Base-by-base conservation (phyloP, 2,888 invertebrate species). In the Macropis europaea region DNA sequence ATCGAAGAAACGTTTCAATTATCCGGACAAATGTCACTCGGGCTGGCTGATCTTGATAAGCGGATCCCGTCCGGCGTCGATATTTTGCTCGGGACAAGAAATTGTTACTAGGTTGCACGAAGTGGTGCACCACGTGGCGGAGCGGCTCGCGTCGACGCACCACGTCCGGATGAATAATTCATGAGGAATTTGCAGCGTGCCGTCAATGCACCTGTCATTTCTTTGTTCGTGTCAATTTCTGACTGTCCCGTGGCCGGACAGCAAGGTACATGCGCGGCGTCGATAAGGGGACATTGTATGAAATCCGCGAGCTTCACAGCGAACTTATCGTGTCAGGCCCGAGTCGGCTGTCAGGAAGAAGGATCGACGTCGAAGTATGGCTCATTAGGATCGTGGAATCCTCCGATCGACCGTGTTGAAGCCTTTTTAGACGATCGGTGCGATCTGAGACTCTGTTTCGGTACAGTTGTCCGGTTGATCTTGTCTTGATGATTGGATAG, bases 1-100 rank as follows among this genome's bases (percentile, higher is more conserved):
- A 45, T 50, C 57, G 56, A 50, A 50, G 68, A 69, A 69, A 69
- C 56, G 66, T 69, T 69, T 69, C 68, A 69, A 66, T 69, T 64
- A 64, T 56, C 64, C 36, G 30, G 50, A 69, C 64, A 43, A 69
- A 43, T 64, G 54, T 62, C 50, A 36, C 22, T 9, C 22, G 45
- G 40, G 24, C 36, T 45, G 54, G 30, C 26, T 30, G 66, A 68
- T 68, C 68, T 68, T 50, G 68, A 74, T 54, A 52, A 56, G 56
- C 47, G 54, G n/a, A 45, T 19, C 48, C 42, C 26, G 52, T 36
- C 32, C 43, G 47, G 6, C 47, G 59, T 38, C 22, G 48, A 62
- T 62, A 62, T 57, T 53, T 68, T 42, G 64, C 48, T 42, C 59
- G 32, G 57, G 22, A 36, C 56, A 69, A 69, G 68, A 70, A 67